Evolutionary conservation across 2,888 invertebrate genomes (phyloP).

Genomic region (Rhopalosiphum nymphaeae): DNA sequence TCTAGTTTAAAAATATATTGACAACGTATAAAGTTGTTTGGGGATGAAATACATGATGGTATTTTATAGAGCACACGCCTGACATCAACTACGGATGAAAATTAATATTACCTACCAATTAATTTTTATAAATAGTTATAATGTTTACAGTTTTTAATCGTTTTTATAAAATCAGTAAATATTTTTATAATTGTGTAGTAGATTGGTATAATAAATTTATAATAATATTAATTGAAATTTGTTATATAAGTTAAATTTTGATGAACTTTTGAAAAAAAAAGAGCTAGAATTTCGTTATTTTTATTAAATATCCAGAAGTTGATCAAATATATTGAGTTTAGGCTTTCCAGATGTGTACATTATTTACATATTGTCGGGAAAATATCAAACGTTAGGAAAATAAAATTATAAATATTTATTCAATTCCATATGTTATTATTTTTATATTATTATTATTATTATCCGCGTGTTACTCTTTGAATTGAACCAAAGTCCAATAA

Average conservation of each 20-base stretch:
- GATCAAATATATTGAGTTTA: background rate
- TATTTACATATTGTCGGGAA: background rate
- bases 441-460: background rate
- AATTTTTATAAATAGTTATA: background rate
- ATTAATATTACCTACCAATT: background rate
- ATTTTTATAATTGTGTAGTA: background rate
- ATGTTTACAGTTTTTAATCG: background rate
- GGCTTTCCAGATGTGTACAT: background rate
- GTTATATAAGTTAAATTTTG: background rate
- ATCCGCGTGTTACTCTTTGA: background rate
- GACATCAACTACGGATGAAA: background rate
- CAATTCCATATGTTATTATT: background rate
- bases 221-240: background rate
- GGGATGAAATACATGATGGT: background rate
- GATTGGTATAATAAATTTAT: background rate
- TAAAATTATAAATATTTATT: background rate
- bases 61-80: background rate
- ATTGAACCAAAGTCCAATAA: background rate
- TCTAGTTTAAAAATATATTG: background rate
- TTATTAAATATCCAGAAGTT: background rate
- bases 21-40: background rate
- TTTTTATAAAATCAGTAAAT: background rate
- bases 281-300: background rate
- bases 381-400: background rate
- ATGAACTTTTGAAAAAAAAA: background rate